Evolutionary conservation across 1,140 invertebrate species (phyloP), one percentile per base, ranked within the genome.

Genomic region (Drosophila ananassae): DNA sequence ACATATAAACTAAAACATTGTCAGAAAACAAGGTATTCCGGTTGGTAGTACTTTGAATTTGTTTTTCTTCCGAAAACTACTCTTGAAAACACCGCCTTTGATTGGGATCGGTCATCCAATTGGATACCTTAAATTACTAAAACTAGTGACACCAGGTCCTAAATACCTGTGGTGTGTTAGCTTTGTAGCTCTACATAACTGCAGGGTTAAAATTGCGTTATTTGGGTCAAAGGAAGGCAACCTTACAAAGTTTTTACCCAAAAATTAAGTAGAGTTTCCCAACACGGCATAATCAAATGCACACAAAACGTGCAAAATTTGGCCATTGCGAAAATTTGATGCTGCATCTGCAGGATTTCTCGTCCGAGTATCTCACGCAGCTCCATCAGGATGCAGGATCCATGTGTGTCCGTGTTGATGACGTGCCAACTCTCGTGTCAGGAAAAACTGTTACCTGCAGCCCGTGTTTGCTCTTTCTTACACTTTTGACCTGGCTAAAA

Each of bases 281-380:
- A 55, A 32, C 24, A 39, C 30, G 37, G 46, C 58, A 73, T 79
- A 78, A 71, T 78, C 55, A 55, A 75, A 63, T 47, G 73, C 44
- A 79, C 75, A 83, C 80, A 79, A 52, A 73, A 76, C 51, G 72
- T 83, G 77, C 58, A 50, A 48, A 79, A 67, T 64, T 67, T 48
- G n/a, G 10, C 30, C 58, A 66, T 52, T 44, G 30, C 50, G 25
- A 68, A 39, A 13, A 50, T 50, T 52, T 67, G 44, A 10, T 73
- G 68, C 55, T 74, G 79, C 63, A 68, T 64, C 59, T 34, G 57
- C 56, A 58, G 10, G 41, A 41, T 28, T 56, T 12, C 66, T 12
- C 66, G 13, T 10, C 3, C 10, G 8, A 44, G 48, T 48, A 30
- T 46, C 66, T 13, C 48, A 66, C 61, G 34, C 53, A 58, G 34